Evolutionary conservation across 2,797 vertebrate species (phyloP).

Genomic region (Eidolon dupreanum): DNA sequence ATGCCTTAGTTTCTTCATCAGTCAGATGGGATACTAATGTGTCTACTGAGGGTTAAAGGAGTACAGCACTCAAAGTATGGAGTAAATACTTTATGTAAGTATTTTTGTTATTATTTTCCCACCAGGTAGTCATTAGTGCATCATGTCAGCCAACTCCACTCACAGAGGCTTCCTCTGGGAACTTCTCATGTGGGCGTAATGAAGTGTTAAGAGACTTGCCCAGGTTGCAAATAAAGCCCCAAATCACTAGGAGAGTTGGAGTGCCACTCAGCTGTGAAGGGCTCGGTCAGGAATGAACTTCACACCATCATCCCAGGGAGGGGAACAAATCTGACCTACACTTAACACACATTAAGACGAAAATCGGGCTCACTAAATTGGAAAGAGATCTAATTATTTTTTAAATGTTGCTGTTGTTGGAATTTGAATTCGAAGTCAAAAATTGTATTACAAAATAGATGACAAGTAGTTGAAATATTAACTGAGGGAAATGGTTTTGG

Average conservation of each 20-base stretch:
- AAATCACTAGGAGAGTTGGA: neutral
- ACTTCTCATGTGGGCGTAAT: neutral
- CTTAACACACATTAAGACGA: neutral
- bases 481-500: slow-evolving; percentile 64
- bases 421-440: slow-evolving; percentile 68
- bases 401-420: slow-evolving; percentile 55
- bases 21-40: neutral
- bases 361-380: slow-evolving; percentile 26
- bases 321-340: neutral
- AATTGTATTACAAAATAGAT: slow-evolving; percentile 68
- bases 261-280: neutral
- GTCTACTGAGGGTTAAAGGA: neutral
- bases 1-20: neutral
- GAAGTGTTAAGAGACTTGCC: slow-evolving; percentile 28
- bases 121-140: neutral
- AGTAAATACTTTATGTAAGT: neutral
- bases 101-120: neutral
- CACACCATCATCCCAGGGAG: neutral
- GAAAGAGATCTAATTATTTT: slow-evolving; percentile 62
- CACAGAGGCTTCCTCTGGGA: neutral
- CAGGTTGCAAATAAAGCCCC: neutral
- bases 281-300: neutral
- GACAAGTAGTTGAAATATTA: slow-evolving; percentile 78
- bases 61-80: neutral
- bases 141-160: neutral